phyloP scores from a whole-genome alignment of 1,140 invertebrate genomes.

The Lithobius niger region DNA sequence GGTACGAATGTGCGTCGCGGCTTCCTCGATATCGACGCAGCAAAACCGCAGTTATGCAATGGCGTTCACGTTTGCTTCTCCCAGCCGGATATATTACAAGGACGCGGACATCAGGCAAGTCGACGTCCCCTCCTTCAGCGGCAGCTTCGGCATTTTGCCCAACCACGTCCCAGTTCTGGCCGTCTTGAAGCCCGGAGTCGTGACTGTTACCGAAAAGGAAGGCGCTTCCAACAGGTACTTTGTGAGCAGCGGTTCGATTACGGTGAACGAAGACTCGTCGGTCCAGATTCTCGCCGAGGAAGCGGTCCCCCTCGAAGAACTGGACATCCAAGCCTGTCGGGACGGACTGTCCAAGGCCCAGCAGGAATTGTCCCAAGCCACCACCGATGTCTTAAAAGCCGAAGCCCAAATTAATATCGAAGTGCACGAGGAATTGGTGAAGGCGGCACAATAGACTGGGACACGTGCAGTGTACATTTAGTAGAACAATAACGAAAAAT shows the following conservation, averaged over 20 bases:
- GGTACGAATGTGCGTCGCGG: too few species aligned
- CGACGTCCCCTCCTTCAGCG: conserved; percentile 95
- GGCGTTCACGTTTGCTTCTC: background rate
- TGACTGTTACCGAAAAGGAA: conserved; percentile 81
- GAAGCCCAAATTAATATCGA: conserved; percentile 91
- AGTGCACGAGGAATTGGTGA: conserved; percentile 81
- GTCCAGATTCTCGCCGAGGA: conserved; percentile 97
- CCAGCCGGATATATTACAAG: conserved; percentile 65
- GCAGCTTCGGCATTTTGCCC: conserved; percentile 91
- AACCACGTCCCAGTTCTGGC: conserved; percentile 94
- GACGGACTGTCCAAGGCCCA: conserved; percentile 76
- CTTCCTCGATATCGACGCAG: too few species aligned
- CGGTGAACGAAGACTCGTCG: conserved; percentile 95
- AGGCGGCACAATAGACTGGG: conserved; percentile 54
- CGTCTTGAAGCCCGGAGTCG: conserved; percentile 89
- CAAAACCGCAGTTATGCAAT: too few species aligned
- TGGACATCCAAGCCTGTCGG: conserved; percentile 60
- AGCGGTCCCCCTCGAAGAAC: conserved; percentile 69
- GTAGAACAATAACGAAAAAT: too few species aligned
- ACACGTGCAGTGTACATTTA: too few species aligned
- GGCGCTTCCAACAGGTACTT: conserved; percentile 60
- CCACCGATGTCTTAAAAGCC: conserved; percentile 69
- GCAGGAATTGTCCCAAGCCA: conserved; percentile 59
- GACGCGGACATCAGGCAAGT: conserved; percentile 79
- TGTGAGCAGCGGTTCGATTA: conserved; percentile 94